phyloP scores from a whole-genome alignment of 2,113 vertebrate species.

The Aptenodytes forsteri region DNA sequence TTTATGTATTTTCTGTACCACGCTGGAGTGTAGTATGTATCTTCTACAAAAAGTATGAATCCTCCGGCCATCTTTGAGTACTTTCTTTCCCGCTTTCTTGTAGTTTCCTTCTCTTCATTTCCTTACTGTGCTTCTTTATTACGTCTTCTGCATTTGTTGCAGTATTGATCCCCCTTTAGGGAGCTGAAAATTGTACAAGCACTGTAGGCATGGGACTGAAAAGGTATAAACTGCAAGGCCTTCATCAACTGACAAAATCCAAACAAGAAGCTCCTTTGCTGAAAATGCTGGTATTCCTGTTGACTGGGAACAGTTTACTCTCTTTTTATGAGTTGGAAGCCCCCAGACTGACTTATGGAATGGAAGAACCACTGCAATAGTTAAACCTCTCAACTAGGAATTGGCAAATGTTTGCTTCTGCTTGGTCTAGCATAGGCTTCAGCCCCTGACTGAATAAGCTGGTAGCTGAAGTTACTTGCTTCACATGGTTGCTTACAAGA shows the following conservation, averaged over 20 bases:
- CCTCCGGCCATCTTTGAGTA: not conserved
- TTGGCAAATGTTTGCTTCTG: not conserved
- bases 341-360: not conserved
- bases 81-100: rapidly evolving
- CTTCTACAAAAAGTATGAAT: not conserved
- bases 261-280: not conserved
- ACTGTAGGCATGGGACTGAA: not conserved
- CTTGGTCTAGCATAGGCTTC: not conserved
- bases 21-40: not conserved
- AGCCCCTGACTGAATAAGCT: not conserved
- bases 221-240: not conserved
- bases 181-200: not conserved
- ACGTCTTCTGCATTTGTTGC: not conserved
- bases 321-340: not conserved
- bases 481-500: not conserved
- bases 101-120: not conserved
- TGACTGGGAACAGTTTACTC: not conserved
- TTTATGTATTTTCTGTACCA: not conserved
- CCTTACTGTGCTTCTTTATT: not conserved
- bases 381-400: not conserved
- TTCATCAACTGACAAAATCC: not conserved
- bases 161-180: not conserved
- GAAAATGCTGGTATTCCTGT: not conserved
- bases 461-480: not conserved
- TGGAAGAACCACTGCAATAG: not conserved